These are phyloP conservation scores for Platyura marginata DNA, from an alignment of 1,140 invertebrate genomes.

Conservation along the genomic window DNA sequence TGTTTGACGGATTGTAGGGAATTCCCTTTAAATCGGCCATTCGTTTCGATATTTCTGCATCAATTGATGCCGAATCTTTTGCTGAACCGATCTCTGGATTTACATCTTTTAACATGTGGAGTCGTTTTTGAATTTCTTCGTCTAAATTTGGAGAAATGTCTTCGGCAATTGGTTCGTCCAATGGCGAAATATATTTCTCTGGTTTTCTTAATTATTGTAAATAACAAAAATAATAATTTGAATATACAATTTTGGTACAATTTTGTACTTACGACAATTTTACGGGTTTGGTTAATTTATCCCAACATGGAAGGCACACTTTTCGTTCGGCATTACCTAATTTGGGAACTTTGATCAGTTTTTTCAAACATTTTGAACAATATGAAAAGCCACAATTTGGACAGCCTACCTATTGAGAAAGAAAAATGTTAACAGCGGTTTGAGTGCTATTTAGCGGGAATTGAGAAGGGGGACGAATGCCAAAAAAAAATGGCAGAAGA, in stretches of 20 bases:
- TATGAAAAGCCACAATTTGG: conserved; percentile 41
- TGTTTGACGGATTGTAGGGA: conserved; percentile 16
- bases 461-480: too few species aligned
- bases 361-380: conserved; percentile 38
- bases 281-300: conserved; percentile 13
- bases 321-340: neutral
- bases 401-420: conserved; percentile 24
- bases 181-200: neutral
- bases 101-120: conserved; percentile 35
- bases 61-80: conserved; percentile 16
- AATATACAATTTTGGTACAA: too few species aligned
- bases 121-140: conserved; percentile 32
- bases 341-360: conserved; percentile 26
- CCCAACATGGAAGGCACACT: neutral
- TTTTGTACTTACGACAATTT: too few species aligned
- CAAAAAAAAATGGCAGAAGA: too few species aligned
- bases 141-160: conserved; percentile 24
- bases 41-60: conserved; percentile 30
- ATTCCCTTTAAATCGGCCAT: conserved; percentile 35
- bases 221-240: too few species aligned
- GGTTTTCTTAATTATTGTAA: too few species aligned
- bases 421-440: neutral
- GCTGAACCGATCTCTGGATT: conserved; percentile 14
- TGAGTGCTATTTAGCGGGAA: too few species aligned
- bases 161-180: conserved; percentile 7